phyloP scores from a whole-genome alignment of 2,888 invertebrate genomes.

The Ametastegia equiseti region DNA sequence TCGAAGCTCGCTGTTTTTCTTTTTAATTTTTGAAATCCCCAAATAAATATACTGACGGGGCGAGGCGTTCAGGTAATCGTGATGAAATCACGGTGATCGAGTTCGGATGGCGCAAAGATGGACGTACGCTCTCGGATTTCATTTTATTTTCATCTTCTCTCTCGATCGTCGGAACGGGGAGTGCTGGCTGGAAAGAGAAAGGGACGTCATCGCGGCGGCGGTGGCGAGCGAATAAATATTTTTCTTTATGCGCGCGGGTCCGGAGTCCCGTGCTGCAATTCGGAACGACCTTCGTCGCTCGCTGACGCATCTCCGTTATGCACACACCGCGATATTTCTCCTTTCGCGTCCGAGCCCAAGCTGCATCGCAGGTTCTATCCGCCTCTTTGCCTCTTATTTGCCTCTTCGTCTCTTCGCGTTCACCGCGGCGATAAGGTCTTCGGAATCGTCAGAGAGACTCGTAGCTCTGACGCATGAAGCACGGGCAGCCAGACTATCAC shows the following conservation, averaged over 20 bases:
- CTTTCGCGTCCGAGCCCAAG: not conserved
- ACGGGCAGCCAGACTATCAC: not conserved
- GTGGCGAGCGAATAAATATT: constrained; percentile 7
- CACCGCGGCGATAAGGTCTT: constrained; percentile 3
- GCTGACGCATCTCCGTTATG: constrained; percentile 4
- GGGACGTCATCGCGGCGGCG: constrained; percentile 2
- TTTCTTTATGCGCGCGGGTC: constrained; percentile 14
- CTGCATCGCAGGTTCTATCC: too few relatives aligned
- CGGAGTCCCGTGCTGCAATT: not conserved
- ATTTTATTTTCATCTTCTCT: not conserved
- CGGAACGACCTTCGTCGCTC: constrained; percentile 20
- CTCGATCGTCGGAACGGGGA: not conserved
- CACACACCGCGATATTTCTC: not conserved
- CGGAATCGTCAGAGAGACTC: not conserved
- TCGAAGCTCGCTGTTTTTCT: too few relatives aligned
- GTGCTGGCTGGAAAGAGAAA: constrained; percentile 12
- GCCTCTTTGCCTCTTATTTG: not conserved
- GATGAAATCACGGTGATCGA: not conserved
- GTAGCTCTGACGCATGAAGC: not conserved
- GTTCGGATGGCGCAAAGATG: not conserved
- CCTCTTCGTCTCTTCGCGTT: not conserved
- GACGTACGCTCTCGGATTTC: not conserved
- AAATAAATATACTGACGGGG: too few relatives aligned
- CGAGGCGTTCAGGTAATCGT: too few relatives aligned
- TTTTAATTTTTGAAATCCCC: too few relatives aligned